phyloP scores from a whole-genome alignment of 1,140 invertebrate species.

The Sycobia sp. region DNA sequence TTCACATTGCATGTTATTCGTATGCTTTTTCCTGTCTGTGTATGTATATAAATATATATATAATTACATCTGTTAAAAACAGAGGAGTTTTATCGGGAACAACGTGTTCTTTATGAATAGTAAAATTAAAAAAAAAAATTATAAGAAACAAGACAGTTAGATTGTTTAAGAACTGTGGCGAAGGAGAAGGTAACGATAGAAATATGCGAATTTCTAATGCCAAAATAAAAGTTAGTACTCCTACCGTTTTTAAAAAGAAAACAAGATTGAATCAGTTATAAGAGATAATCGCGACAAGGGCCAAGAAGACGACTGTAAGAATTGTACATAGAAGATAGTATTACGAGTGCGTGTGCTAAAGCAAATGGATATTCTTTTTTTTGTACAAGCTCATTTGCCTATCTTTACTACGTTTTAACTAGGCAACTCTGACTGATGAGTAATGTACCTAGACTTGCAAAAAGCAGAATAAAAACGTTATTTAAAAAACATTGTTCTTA shows the following conservation, averaged over 20 bases:
- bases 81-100: no score
- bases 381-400: conserved; percentile 39
- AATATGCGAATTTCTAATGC: conserved; percentile 2
- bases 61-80: no score
- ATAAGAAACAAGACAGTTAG: neutral
- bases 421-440: conserved; percentile 45
- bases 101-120: no score
- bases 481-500: conserved; percentile 46
- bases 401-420: conserved; percentile 31
- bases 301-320: conserved; percentile 3
- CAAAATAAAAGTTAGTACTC: conserved; percentile 5
- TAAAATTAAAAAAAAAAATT: no score
- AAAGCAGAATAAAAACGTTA: conserved; percentile 47
- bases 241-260: neutral
- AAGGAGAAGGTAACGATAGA: neutral
- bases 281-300: neutral
- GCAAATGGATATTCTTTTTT: conserved; percentile 40
- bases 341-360: conserved; percentile 40
- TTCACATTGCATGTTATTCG: conserved; percentile 6
- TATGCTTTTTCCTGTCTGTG: neutral
- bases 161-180: neutral
- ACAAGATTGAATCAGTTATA: neutral
- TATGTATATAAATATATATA: neutral
- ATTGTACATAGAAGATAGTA: conserved; percentile 43
- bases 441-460: conserved; percentile 44